These are phyloP conservation scores for Melanotaenia pygmaea DNA, from an alignment of 2,797 vertebrate genomes.

Conservation along the genomic window DNA sequence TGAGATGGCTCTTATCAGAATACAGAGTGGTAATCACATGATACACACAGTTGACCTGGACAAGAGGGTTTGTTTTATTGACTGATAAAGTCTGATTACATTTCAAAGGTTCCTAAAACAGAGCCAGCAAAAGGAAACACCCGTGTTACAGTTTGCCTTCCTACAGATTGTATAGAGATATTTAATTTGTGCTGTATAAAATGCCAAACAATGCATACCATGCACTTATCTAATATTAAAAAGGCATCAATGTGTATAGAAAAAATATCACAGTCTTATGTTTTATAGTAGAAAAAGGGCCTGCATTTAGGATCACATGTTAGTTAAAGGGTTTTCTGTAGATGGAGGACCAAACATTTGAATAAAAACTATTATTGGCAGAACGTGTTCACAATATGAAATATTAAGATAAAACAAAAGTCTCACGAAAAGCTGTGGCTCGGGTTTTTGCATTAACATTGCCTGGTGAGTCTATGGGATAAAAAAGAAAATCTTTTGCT, in stretches of 20 bases:
- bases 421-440: constrained; percentile 24
- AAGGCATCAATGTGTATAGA: constrained; percentile 7
- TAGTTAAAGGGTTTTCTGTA: constrained; percentile 4
- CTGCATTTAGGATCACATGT: neutral
- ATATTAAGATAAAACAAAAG: constrained; percentile 25
- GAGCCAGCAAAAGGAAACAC: constrained; percentile 58
- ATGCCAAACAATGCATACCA: neutral
- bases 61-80: constrained; percentile 65
- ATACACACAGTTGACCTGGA: constrained; percentile 58
- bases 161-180: constrained; percentile 10
- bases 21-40: constrained; percentile 68
- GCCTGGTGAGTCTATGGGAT: constrained; percentile 34
- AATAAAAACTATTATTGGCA: constrained; percentile 16
- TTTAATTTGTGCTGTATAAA: constrained; percentile 7
- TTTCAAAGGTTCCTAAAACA: constrained; percentile 75
- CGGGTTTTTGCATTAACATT: constrained; percentile 18
- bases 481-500: constrained; percentile 48
- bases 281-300: neutral
- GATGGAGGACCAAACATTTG: neutral
- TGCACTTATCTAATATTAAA: neutral
- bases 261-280: neutral
- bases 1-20: constrained; percentile 66
- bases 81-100: constrained; percentile 79
- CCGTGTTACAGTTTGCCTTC: constrained; percentile 39
- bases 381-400: neutral